phyloP scores from a whole-genome alignment of 2,113 vertebrate species.

The Lutjanus erythropterus region DNA sequence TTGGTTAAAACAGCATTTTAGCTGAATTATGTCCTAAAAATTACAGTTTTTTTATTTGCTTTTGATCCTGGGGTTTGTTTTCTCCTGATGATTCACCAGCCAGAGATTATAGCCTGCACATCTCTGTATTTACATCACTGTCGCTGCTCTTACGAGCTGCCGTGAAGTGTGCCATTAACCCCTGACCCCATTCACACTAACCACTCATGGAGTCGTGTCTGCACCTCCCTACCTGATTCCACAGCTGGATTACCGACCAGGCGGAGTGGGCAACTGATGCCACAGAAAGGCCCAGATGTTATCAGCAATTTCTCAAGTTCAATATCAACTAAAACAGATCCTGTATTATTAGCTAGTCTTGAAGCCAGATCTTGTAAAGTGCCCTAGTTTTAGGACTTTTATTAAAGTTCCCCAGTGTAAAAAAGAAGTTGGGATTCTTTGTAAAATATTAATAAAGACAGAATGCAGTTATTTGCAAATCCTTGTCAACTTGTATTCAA shows the following conservation, averaged over 20 bases:
- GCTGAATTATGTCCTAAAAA: background rate
- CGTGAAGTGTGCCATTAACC: conserved; percentile 58
- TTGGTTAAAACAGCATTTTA: background rate
- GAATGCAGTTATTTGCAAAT: no score
- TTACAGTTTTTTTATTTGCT: background rate
- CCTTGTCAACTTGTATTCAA: no score
- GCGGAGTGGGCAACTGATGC: background rate
- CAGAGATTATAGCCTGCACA: conserved; percentile 7
- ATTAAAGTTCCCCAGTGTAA: no score
- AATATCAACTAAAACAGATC: background rate
- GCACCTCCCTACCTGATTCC: conserved; percentile 20
- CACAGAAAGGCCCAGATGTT: no score
- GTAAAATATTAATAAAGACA: no score
- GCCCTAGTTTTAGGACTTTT: background rate
- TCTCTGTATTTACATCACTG: conserved; percentile 11
- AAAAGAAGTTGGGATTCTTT: no score
- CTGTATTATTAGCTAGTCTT: no score
- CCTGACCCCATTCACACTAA: conserved; percentile 52
- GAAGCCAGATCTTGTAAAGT: no score
- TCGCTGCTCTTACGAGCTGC: background rate
- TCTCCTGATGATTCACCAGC: background rate
- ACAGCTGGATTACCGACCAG: conserved; percentile 15
- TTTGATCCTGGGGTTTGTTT: background rate
- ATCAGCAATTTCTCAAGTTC: background rate
- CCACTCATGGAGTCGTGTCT: conserved; percentile 11